These are phyloP conservation scores for Gymnorhina tibicen DNA, from an alignment of 2,113 vertebrate species.

Conservation along the genomic window DNA sequence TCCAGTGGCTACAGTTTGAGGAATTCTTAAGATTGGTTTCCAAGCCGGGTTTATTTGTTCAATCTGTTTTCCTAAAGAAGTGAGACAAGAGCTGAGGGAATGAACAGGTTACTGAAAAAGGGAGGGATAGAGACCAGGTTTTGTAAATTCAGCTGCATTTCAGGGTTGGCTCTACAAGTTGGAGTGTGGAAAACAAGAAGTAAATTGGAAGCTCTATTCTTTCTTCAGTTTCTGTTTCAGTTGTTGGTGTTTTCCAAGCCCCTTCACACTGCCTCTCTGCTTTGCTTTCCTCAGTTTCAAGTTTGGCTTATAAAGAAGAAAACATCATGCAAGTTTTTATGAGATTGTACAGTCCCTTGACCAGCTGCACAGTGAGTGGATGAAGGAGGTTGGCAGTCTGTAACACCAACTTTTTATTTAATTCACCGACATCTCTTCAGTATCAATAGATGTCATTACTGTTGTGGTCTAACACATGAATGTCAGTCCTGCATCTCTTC, in stretches of 20 bases:
- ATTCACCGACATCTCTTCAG: not conserved
- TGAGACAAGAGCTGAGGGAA: not conserved
- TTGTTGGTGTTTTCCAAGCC: not conserved
- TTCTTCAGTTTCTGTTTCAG: not conserved
- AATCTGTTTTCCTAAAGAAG: not conserved
- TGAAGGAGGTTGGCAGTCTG: not conserved
- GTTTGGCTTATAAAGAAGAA: not conserved
- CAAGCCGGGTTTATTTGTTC: not conserved
- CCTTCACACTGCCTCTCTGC: not conserved
- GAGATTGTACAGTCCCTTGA: not conserved
- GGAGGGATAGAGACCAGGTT: not conserved
- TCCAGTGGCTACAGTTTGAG: not conserved
- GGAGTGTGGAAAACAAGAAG: not conserved
- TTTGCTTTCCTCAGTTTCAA: not conserved
- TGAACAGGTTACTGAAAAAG: fast-evolving
- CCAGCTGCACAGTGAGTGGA: not conserved
- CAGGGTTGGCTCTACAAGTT: not conserved
- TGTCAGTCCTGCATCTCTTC: not conserved
- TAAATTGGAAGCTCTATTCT: not conserved
- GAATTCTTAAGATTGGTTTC: not conserved
- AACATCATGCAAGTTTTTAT: not conserved
- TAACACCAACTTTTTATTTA: not conserved
- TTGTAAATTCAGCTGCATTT: not conserved
- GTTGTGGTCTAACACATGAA: not conserved
- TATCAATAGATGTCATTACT: not conserved